A percentile compares a stretch with the other conserved stretches of the same genome.
These are phyloP conservation scores for Diarsia mendica DNA, from an alignment of 2,888 invertebrate species.

Conservation along the genomic window DNA sequence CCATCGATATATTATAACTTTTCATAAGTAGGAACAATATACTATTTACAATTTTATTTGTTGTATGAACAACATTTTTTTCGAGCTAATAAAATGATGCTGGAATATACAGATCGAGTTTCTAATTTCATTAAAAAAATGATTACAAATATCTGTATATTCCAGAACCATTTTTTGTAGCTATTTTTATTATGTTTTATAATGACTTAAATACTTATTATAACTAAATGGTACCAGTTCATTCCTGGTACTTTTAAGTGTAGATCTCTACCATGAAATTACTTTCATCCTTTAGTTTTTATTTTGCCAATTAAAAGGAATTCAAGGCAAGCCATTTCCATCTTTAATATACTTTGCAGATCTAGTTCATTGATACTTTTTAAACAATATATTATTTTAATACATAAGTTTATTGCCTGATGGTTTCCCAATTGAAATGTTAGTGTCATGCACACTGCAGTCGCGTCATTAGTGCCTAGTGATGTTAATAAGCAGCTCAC, in stretches of 20 bases:
- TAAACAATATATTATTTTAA: constrained; percentile 9
- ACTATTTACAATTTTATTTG: constrained; percentile 60
- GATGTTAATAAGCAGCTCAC: constrained; percentile 65
- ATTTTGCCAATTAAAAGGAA: constrained; percentile 10
- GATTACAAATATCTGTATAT: constrained; percentile 17
- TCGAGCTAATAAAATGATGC: constrained; percentile 13
- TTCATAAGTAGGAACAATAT: constrained; percentile 65
- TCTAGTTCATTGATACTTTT: constrained; percentile 30
- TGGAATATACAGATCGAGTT: constrained; percentile 31
- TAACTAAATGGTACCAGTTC: constrained; percentile 39
- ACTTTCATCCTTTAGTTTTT: constrained; percentile 5
- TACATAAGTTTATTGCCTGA: background rate
- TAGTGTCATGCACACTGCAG: constrained; percentile 68
- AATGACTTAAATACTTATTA: constrained; percentile 49
- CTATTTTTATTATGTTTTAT: constrained; percentile 45
- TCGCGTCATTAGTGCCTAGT: constrained; percentile 66
- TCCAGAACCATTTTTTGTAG: constrained; percentile 24
- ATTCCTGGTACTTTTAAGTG: constrained; percentile 16
- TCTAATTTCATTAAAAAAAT: background rate
- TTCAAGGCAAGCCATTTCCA: constrained; percentile 20
- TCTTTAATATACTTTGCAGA: constrained; percentile 38
- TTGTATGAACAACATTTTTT: constrained; percentile 47
- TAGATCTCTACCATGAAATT: constrained; percentile 14
- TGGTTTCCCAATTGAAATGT: constrained; percentile 54
- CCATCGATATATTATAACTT: constrained; percentile 45